Evolutionary conservation across 92 coral and sea anemone species (phyloP).

Genomic region (Meandrina meandrites): DNA sequence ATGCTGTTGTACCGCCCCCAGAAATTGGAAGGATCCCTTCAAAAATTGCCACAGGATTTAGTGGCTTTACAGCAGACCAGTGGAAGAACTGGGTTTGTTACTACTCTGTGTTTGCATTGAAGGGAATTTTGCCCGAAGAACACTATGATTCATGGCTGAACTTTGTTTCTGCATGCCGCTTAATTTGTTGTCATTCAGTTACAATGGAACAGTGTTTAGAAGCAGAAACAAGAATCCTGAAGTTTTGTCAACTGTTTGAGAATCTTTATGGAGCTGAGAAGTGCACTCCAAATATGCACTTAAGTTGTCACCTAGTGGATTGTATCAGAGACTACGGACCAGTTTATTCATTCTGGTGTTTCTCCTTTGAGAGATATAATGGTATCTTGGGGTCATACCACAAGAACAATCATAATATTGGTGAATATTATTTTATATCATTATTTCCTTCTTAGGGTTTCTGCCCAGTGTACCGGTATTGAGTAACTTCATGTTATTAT

Average conservation of each 20-base stretch:
- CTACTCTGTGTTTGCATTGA: conserved; percentile 58
- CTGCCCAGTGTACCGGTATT: too few relatives aligned
- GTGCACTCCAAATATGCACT: conserved; percentile 67
- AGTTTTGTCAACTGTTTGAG: conserved; percentile 55
- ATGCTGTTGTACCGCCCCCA: conserved; percentile 52
- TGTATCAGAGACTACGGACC: conserved; percentile 63
- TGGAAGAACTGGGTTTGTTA: conserved; percentile 69
- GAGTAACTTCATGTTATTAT: too few relatives aligned
- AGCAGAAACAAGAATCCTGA: conserved; percentile 46
- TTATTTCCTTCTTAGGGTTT: too few relatives aligned
- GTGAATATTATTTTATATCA: too few relatives aligned
- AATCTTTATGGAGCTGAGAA: conserved; percentile 28
- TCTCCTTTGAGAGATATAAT: conserved; percentile 64
- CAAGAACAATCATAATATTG: conserved; percentile 60
- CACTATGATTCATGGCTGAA: conserved; percentile 47
- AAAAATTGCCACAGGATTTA: conserved; percentile 52
- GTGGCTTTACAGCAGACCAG: conserved; percentile 77
- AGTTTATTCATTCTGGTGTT: conserved; percentile 58
- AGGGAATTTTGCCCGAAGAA: conserved; percentile 38
- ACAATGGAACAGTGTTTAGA: conserved; percentile 42
- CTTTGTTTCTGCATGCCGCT: conserved; percentile 49
- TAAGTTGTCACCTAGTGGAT: conserved; percentile 53
- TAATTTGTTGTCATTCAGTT: conserved; percentile 33
- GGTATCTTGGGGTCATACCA: conserved; percentile 59
- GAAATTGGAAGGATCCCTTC: conserved; percentile 63